Base-by-base conservation (phyloP, 2,797 vertebrate species). In the Bradypodion pumilum region DNA sequence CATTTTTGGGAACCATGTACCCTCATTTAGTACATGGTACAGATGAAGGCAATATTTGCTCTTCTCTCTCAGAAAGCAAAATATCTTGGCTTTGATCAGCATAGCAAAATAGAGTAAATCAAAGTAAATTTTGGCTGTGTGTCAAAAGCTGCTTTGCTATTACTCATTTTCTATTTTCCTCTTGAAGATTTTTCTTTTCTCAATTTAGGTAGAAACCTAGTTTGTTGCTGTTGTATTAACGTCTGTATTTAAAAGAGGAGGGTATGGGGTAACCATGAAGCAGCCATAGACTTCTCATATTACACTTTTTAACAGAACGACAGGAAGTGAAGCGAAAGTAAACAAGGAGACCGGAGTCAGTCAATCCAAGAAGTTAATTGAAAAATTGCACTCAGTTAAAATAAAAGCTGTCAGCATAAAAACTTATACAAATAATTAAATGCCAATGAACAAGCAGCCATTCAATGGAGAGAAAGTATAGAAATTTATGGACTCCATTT, bases 331-430 rank as follows among this genome's bases (percentile, higher is more conserved):
- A 86, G 83, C 70, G 90, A 92, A 93, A 91, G 86, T 85, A 90
- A 92, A 92, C 87, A 92, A 89, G 73, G 32, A 89, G 81, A 37
- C 35, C 23, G 80, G 90, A 91, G 90, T 91, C 93, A 90, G 90
- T 91, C 91, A 91, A 91, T 84, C 89, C 68, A 91, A 89, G 91
- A 90, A 78, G 91, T 92, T 94, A 93, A 93, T 84, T 86, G 87
- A 91, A 89, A 87, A 90, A 90, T 69, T 68, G 81, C 87, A 73
- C 56, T 90, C 0, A 12, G 85, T 93, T 89, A 89, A 93, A 94
- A 92, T 92, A 90, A 89, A 92, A 92, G 86, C 89, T 94, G 91
- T 93, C 91, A 93, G 90, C 85, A 84, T 63, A 62, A 78, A 44
- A 78, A 78, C n/a, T 37, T 72, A 78, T 78, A 72, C 46, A 78